Conservation (phyloP, 1,140 invertebrate genomes). For the Zaprionus ghesquierei region DNA sequence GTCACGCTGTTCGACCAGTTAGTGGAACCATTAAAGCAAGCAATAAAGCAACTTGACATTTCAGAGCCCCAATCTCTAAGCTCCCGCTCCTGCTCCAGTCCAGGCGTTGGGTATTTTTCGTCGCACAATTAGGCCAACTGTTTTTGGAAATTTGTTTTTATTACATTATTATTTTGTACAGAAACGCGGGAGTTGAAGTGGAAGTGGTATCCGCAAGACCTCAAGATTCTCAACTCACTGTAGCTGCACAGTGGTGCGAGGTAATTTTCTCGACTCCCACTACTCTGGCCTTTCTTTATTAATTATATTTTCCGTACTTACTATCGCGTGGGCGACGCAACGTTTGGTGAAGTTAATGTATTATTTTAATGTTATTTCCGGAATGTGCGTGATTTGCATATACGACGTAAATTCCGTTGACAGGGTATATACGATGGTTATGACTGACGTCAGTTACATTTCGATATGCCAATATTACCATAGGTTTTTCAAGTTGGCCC, state of each 20-base stretch:
- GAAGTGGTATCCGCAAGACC: neutral
- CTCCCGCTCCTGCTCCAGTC: neutral
- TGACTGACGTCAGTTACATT: neutral
- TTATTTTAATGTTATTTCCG: constrained; percentile 74
- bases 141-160: constrained; percentile 75
- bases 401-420: constrained; percentile 22
- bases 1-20: constrained; percentile 61
- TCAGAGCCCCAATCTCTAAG: constrained; percentile 1
- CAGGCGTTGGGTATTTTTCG: constrained; percentile 11
- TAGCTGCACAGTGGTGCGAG: constrained; percentile 8
- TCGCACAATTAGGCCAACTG: constrained; percentile 69
- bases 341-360: constrained; percentile 75
- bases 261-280: constrained; percentile 2
- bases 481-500: neutral
- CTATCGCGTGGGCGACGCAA: constrained; percentile 51
- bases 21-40: constrained; percentile 19
- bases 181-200: constrained; percentile 30
- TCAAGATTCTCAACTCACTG: neutral
- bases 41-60: constrained; percentile 8
- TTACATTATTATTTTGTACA: constrained; percentile 63
- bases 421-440: neutral
- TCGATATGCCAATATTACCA: neutral
- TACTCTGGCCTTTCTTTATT: constrained; percentile 48
- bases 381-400: constrained; percentile 66
- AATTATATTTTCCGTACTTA: constrained; percentile 59